Conservation (phyloP, 2,113 vertebrate genomes). For the Tor tambroides region DNA sequence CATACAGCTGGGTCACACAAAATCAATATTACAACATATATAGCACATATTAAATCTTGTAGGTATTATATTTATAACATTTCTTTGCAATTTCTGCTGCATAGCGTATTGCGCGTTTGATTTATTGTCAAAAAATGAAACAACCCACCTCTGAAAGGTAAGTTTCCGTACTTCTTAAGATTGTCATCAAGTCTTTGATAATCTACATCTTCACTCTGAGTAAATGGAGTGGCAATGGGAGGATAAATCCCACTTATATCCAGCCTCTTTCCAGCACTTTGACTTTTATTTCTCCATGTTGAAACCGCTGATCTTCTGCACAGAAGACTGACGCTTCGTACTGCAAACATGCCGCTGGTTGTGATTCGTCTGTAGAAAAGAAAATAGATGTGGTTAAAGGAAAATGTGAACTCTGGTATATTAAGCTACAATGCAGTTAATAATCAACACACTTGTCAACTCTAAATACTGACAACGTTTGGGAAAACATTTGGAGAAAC, state of each 20-base stretch:
- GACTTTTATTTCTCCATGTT: constrained; percentile 52
- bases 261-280: constrained; percentile 56
- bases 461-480: background rate
- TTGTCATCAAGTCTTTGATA: constrained; percentile 83
- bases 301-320: constrained; percentile 19
- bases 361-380: background rate
- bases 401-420: background rate
- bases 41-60: too few species aligned
- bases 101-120: too few species aligned
- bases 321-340: constrained; percentile 31
- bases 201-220: constrained; percentile 80
- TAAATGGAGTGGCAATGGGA: constrained; percentile 90
- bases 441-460: constrained; percentile 18
- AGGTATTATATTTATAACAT: too few species aligned
- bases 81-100: too few species aligned
- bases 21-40: too few species aligned
- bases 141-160: constrained; percentile 87
- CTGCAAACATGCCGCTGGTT: constrained; percentile 22
- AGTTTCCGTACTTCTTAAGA: constrained; percentile 74
- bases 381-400: background rate
- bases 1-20: background rate
- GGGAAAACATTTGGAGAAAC: background rate
- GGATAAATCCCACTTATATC: constrained; percentile 88
- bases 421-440: background rate
- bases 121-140: background rate